These are phyloP conservation scores for Frankliniella fusca DNA, from an alignment of 2,888 invertebrate genomes.

Conservation along the genomic window DNA sequence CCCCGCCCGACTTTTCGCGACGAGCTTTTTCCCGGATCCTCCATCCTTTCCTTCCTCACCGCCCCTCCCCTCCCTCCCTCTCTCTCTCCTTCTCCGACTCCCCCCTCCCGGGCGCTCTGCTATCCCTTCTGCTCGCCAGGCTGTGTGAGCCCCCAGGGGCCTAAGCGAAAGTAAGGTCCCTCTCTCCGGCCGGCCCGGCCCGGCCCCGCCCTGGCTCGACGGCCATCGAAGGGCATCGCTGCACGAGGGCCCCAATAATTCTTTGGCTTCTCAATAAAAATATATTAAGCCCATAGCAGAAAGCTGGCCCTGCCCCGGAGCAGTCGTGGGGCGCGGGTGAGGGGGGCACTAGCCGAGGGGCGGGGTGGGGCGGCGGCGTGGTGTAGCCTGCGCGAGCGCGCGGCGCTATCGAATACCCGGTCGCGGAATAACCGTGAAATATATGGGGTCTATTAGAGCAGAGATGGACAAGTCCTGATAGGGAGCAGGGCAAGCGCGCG, in stretches of 20 bases:
- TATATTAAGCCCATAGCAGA: constrained; percentile 26
- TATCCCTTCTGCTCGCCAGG: background rate
- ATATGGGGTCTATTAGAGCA: constrained; percentile 16
- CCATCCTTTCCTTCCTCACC: background rate
- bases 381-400: background rate
- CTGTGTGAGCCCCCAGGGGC: background rate
- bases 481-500: background rate
- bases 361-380: background rate
- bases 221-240: constrained; percentile 13
- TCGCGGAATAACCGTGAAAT: constrained; percentile 13
- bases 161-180: background rate
- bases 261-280: constrained; percentile 26
- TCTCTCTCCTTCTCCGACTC: background rate
- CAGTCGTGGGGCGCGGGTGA: background rate
- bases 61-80: background rate
- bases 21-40: too few species aligned
- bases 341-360: background rate
- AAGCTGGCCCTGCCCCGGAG: background rate
- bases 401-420: constrained; percentile 2
- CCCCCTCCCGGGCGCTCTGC: background rate
- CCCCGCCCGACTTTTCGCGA: too few species aligned
- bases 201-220: background rate
- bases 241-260: constrained; percentile 23
- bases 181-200: background rate
- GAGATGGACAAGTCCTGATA: constrained; percentile 7